A percentile compares a stretch with the other conserved stretches of the same genome.
These are phyloP conservation scores for Abrostola tripartita DNA, from an alignment of 2,888 invertebrate genomes.

Conservation along the genomic window DNA sequence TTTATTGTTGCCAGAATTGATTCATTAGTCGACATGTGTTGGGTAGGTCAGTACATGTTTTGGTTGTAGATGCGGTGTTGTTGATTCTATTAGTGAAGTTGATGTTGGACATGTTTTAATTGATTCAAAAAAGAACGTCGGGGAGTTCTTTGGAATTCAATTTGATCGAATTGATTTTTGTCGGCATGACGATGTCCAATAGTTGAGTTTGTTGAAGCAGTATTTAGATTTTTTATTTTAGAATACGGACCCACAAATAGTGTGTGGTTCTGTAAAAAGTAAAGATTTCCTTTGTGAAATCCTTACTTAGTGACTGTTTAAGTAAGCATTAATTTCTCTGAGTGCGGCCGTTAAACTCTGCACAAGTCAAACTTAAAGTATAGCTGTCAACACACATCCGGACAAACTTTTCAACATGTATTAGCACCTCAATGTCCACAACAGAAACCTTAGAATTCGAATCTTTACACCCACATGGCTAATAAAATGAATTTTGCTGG, in stretches of 20 bases:
- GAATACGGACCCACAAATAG: too few relatives aligned
- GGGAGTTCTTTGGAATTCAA: constrained; percentile 13
- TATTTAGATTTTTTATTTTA: too few relatives aligned
- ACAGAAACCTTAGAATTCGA: constrained; percentile 18
- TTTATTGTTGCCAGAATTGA: constrained; percentile 58
- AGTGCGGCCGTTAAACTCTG: too few relatives aligned
- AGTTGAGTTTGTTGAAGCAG: too few relatives aligned
- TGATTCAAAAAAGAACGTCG: constrained; percentile 22
- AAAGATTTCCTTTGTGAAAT: too few relatives aligned
- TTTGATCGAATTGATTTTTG: neutral
- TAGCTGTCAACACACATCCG: neutral
- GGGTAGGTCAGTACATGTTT: constrained; percentile 33
- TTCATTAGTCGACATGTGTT: constrained; percentile 57
- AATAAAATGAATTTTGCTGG: constrained; percentile 35
- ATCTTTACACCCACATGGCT: constrained; percentile 18
- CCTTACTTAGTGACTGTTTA: too few relatives aligned
- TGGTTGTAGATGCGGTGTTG: constrained; percentile 24
- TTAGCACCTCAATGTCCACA: constrained; percentile 30
- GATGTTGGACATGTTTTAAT: constrained; percentile 29
- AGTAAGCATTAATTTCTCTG: too few relatives aligned
- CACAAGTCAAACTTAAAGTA: too few relatives aligned
- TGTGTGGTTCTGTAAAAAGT: too few relatives aligned
- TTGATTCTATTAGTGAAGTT: constrained; percentile 23
- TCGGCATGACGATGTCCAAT: neutral
- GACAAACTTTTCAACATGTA: constrained; percentile 23